Evolutionary conservation across 2,797 vertebrate species (phyloP).

Genomic region (Gallinago stenura): DNA sequence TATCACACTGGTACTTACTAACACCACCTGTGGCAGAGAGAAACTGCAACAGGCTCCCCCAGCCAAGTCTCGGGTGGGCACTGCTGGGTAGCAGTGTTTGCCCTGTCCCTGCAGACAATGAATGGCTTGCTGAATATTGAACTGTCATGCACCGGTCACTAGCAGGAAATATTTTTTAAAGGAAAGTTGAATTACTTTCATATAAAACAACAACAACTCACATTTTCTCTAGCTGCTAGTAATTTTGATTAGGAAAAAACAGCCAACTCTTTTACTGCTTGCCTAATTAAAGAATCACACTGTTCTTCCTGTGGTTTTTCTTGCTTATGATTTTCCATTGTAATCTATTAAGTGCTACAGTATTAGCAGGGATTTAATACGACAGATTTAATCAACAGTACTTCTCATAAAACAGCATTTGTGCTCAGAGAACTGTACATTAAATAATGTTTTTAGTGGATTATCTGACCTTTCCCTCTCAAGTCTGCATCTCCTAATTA

Average conservation of each 20-base stretch:
- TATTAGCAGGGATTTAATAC: constrained; percentile 42
- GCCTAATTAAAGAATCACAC: constrained; percentile 22
- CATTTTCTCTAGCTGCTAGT: constrained; percentile 1
- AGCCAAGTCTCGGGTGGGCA: neutral
- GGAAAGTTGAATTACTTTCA: neutral
- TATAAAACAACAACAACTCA: neutral
- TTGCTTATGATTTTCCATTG: constrained; percentile 20
- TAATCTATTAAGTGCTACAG: constrained; percentile 48
- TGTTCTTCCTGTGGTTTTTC: constrained; percentile 25
- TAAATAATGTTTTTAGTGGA: constrained; percentile 1
- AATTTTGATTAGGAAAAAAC: constrained; percentile 1
- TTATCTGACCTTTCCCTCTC: constrained; percentile 49
- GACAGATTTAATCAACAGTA: constrained; percentile 52
- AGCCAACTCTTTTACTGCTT: neutral
- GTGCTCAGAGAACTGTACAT: neutral
- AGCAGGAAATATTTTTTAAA: neutral
- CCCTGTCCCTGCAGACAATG: neutral
- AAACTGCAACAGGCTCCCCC: neutral
- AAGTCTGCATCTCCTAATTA: constrained; percentile 33
- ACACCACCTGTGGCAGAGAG: neutral
- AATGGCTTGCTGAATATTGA: neutral
- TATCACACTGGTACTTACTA: neutral
- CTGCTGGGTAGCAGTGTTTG: neutral
- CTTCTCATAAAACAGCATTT: constrained; percentile 49
- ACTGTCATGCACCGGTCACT: neutral